A percentile compares a stretch with the other conserved stretches of the same genome.
Evolutionary conservation across 2,113 vertebrate genomes (phyloP).

Genomic region (Triplophysa dalaica): DNA sequence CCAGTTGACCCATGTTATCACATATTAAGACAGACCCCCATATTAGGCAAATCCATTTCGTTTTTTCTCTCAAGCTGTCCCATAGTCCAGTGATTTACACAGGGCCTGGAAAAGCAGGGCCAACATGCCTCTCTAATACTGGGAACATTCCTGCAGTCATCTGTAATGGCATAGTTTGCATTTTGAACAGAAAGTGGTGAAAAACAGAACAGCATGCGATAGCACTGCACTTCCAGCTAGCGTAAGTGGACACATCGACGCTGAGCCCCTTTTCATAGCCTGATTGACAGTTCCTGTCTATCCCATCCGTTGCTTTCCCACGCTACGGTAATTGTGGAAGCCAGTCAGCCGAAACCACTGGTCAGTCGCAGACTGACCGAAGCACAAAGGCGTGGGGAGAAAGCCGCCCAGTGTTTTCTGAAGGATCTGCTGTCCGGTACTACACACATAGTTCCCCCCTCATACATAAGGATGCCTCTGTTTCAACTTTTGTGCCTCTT

Average conservation of each 20-base stretch:
- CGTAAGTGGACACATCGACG: conserved; percentile 11
- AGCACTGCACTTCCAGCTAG: conserved; percentile 2
- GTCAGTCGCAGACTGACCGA: conserved; percentile 61
- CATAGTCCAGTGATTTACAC: conserved; percentile 15
- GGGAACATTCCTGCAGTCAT: conserved; percentile 48
- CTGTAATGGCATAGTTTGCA: conserved; percentile 43
- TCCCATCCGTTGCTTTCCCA: conserved; percentile 67
- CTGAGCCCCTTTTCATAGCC: conserved; percentile 46
- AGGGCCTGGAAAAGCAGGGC: conserved; percentile 32
- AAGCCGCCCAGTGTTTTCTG: conserved; percentile 60
- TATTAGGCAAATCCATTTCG: conserved; percentile 22
- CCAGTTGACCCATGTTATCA: neutral
- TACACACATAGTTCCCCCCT: conserved; percentile 42
- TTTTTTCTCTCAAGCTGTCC: neutral
- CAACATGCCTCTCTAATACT: conserved; percentile 34
- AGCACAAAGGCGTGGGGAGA: conserved; percentile 66
- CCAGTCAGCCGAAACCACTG: conserved; percentile 69
- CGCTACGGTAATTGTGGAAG: conserved; percentile 65
- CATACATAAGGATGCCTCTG: conserved; percentile 30
- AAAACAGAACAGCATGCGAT: conserved; percentile 37
- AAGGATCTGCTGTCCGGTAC: conserved; percentile 52
- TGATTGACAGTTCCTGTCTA: conserved; percentile 70
- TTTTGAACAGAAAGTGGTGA: conserved; percentile 41
- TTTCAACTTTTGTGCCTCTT: conserved; percentile 35
- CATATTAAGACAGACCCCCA: conserved; percentile 15